Evolutionary conservation across 2,113 vertebrate genomes (phyloP).

Genomic region (Sceloporus tristichus): DNA sequence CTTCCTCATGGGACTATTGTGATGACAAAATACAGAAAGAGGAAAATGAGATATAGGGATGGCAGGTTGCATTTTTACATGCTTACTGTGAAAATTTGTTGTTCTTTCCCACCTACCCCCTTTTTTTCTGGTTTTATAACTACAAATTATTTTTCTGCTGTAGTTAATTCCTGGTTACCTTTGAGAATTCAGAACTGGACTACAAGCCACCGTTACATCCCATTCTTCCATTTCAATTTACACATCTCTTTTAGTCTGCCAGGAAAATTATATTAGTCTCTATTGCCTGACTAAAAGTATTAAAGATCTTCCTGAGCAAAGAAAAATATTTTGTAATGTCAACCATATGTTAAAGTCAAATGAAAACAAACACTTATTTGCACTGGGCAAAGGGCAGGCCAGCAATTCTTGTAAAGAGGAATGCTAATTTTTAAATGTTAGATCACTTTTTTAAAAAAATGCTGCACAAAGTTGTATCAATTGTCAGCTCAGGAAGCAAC

Average conservation of each 20-base stretch:
- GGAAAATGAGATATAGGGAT: neutral
- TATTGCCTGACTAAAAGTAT: constrained; percentile 49
- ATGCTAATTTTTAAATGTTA: fast-evolving
- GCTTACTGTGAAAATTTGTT: neutral
- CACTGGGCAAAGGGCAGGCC: constrained; percentile 39
- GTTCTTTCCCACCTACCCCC: neutral
- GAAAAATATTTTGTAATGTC: constrained; percentile 35
- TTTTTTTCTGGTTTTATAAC: neutral
- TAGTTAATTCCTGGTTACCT: neutral
- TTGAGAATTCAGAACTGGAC: constrained; percentile 22
- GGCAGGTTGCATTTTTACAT: neutral
- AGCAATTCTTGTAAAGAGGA: neutral
- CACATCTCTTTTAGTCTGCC: constrained; percentile 39
- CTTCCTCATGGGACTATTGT: neutral
- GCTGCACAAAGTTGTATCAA: neutral
- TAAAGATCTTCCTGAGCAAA: constrained; percentile 42
- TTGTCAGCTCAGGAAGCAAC: neutral
- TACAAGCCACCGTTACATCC: constrained; percentile 27
- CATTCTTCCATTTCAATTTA: constrained; percentile 48
- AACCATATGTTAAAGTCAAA: constrained; percentile 32
- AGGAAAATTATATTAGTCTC: constrained; percentile 22
- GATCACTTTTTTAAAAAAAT: too few species aligned
- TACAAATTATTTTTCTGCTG: neutral
- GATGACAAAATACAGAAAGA: neutral
- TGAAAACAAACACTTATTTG: constrained; percentile 54